Conservation (phyloP, 2,113 vertebrate species). For the Cololabis saira region DNA sequence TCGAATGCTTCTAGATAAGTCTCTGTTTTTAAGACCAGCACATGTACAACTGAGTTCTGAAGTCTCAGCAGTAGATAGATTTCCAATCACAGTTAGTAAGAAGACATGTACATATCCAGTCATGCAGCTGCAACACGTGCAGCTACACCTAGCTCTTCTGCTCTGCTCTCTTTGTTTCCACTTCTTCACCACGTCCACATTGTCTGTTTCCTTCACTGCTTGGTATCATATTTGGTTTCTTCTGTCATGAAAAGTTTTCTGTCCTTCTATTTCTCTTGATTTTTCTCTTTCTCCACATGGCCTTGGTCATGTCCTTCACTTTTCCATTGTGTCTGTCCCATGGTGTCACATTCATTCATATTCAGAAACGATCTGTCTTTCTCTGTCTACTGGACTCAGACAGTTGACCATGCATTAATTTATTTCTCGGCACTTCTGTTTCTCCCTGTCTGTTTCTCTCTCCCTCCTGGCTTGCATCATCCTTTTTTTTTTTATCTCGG, state of each 20-base stretch:
- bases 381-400: slow-evolving; percentile 75
- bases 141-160: slow-evolving; percentile 49
- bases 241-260: slow-evolving; percentile 49
- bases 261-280: slow-evolving; percentile 32
- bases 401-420: slow-evolving; percentile 81
- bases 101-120: slow-evolving; percentile 10
- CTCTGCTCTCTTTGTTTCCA: slow-evolving; percentile 68
- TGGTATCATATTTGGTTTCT: slow-evolving; percentile 51
- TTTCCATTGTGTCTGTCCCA: slow-evolving; percentile 45
- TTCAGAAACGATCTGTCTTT: slow-evolving; percentile 66
- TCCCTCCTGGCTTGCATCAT: slow-evolving; percentile 30
- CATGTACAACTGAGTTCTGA: slow-evolving; percentile 17
- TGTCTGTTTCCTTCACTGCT: slow-evolving; percentile 62
- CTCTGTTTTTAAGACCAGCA: slow-evolving; percentile 2
- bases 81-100: slow-evolving; percentile 35
- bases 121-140: slow-evolving; percentile 22
- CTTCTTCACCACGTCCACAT: slow-evolving; percentile 59
- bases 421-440: slow-evolving; percentile 77
- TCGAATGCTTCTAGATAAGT: slow-evolving; percentile 12
- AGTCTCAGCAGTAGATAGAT: slow-evolving; percentile 7
- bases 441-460: slow-evolving; percentile 63
- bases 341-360: slow-evolving; percentile 53
- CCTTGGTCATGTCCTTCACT: slow-evolving; percentile 33
- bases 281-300: slow-evolving; percentile 33
- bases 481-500: slow-evolving; percentile 43